Evolutionary conservation across 2,888 invertebrate genomes (phyloP), one percentile per base, ranked within the genome.

Genomic region (Seira musarum): DNA sequence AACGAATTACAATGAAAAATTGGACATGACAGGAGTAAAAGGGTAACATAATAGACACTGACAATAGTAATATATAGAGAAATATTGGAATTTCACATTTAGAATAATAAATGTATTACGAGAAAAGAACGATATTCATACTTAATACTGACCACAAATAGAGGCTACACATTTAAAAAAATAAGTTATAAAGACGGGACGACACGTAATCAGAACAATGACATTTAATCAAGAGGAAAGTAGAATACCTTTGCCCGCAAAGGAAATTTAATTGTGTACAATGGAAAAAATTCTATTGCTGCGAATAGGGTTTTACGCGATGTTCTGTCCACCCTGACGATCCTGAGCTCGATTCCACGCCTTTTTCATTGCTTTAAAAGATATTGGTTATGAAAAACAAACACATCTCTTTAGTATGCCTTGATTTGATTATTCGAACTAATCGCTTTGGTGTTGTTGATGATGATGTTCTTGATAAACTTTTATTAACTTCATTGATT

Each of bases 341-440:
- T 86, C 85, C 84, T 86, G 86, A 80, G 86, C 86, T 74, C 86
- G 84, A 82, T 85, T 86, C 86, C 86, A 86, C 78, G 86, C 86
- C 79, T 85, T 86, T 85, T 86, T 86, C 85, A 86, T 85, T 73
- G 85, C 86, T 85, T 82, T 71, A 80, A 30, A 30, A n/a, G n/a
- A 13, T 49, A 8, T 46, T 19, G 17, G 17, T 66, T 40, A 49
- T 68, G 17, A 68, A 21, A 40, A 68, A 49, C 22, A 61, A 61
- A 61, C 10, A 21, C 10, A 61, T 61, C 22, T 61, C 15, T 61
- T 61, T 61, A 61, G 61, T 61, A 3, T 61, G 49, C 15, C 15
- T 49, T 2, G 15, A 5, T 49, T 49, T 49, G 2, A 49, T 49
- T 13, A 49, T n/a, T 13, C 15, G 15, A 49, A 30, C 30, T 8